Percentiles rank a stretch among this genome's conserved stretches.
phyloP scores from a whole-genome alignment of 2,113 vertebrate genomes.

The Tupaia chinensis region DNA sequence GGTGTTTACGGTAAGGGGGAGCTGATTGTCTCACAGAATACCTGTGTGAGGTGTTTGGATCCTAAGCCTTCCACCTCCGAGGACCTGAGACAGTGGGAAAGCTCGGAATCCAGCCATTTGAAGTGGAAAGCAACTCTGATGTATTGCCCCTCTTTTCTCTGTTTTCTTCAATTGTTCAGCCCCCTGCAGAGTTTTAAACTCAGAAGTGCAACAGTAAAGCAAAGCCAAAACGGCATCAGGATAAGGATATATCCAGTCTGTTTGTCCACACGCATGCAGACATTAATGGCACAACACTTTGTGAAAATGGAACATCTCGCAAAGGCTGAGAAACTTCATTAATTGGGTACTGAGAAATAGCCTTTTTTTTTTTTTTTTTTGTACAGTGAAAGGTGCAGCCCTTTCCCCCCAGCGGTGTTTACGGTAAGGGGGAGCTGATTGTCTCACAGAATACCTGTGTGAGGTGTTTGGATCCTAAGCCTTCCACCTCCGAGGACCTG shows the following conservation, averaged over 20 bases:
- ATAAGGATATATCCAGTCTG: neutral
- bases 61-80: constrained; percentile 4
- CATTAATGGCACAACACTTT: constrained; percentile 9
- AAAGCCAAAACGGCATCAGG: neutral
- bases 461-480: neutral
- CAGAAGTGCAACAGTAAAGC: neutral
- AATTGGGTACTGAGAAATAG: neutral
- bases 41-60: neutral
- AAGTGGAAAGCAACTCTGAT: constrained; percentile 48
- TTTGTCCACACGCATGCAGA: neutral
- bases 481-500: neutral
- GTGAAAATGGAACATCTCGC: neutral
- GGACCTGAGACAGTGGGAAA: neutral
- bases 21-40: neutral
- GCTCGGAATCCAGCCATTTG: neutral
- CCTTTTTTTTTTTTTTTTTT: neutral
- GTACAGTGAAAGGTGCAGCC: no score
- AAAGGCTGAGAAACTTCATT: neutral
- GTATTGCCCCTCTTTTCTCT: neutral
- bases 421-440: neutral
- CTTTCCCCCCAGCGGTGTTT: neutral
- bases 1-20: neutral
- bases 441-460: neutral
- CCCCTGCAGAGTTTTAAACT: constrained; percentile 16
- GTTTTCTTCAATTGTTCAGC: neutral